phyloP scores from a whole-genome alignment of 2,888 invertebrate species.

The Pseudolycoriella hygida region DNA sequence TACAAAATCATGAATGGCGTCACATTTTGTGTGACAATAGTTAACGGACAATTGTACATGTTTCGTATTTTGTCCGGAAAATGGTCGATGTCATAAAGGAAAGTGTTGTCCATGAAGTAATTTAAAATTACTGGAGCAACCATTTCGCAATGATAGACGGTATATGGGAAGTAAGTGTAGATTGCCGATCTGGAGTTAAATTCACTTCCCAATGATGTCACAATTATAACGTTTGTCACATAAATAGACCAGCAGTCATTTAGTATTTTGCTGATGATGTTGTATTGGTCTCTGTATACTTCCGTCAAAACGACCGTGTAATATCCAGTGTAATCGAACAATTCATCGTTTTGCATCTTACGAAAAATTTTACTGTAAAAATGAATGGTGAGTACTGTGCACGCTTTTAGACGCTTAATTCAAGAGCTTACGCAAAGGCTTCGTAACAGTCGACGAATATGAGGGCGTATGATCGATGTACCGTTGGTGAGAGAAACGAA shows the following conservation, averaged over 20 bases:
- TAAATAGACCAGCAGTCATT: slow-evolving; percentile 6
- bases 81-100: slow-evolving; percentile 1
- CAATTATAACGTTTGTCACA: slow-evolving; percentile 6
- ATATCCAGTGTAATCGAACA: slow-evolving; percentile 6
- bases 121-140: slow-evolving; percentile 7
- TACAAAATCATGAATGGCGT: slow-evolving; percentile 8
- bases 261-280: slow-evolving; percentile 4
- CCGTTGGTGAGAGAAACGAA: neutral
- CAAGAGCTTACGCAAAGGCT: neutral
- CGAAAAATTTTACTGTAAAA: neutral
- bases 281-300: neutral
- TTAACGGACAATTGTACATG: slow-evolving; percentile 8
- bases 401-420: neutral
- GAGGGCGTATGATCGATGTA: neutral
- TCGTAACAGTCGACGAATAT: slow-evolving; percentile 3
- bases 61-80: slow-evolving; percentile 10
- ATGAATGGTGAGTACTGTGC: neutral
- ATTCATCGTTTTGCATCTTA: neutral
- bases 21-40: slow-evolving; percentile 5
- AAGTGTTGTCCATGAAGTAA: slow-evolving; percentile 4
- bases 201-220: neutral
- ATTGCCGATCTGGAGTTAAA: slow-evolving; percentile 1
- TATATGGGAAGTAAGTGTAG: slow-evolving; percentile 10
- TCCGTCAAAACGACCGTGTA: slow-evolving; percentile 4
- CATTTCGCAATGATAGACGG: slow-evolving; percentile 7